These are phyloP conservation scores for Furnarius figulus DNA, from an alignment of 2,113 vertebrate species.

Conservation along the genomic window DNA sequence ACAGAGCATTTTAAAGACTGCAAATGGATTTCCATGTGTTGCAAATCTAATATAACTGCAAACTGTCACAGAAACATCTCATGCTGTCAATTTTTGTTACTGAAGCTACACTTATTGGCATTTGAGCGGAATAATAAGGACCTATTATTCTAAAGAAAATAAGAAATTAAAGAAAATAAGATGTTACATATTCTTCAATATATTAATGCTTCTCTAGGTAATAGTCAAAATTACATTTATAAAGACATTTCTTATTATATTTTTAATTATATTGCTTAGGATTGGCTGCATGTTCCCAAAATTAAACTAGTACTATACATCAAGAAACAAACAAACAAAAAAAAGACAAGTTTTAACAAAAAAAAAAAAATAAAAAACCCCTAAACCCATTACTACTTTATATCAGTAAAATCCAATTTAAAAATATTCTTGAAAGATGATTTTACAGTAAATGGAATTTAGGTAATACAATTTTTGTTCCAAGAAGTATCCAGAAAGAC, in stretches of 20 bases:
- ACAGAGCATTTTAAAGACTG: background rate
- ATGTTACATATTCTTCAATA: background rate
- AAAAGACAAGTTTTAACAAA: background rate
- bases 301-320: background rate
- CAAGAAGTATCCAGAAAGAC: background rate
- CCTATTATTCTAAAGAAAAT: background rate
- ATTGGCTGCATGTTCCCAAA: background rate
- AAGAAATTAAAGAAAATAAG: background rate
- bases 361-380: background rate
- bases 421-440: background rate
- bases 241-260: background rate
- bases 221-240: background rate
- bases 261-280: background rate
- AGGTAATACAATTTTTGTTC: background rate
- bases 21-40: background rate
- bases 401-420: background rate
- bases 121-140: background rate
- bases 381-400: background rate
- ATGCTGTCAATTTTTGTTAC: background rate
- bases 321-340: background rate
- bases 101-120: background rate
- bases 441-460: background rate
- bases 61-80: background rate
- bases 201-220: background rate
- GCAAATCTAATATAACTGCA: background rate